These are phyloP conservation scores for Nothura maculosa DNA, from an alignment of 2,797 vertebrate species.

Conservation along the genomic window DNA sequence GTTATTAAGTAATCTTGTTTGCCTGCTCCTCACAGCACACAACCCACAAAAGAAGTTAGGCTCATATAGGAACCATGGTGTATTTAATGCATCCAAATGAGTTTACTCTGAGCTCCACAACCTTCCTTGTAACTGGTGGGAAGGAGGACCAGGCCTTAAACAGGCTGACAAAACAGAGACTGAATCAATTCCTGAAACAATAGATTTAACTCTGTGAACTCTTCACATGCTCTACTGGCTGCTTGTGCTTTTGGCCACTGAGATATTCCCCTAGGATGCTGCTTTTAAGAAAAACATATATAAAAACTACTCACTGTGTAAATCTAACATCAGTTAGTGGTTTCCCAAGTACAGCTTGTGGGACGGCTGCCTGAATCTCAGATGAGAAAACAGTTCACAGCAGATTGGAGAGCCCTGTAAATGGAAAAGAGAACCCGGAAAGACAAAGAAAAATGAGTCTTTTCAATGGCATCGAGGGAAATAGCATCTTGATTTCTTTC, in stretches of 20 bases:
- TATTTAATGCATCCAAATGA: constrained; percentile 7
- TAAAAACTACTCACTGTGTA: constrained; percentile 59
- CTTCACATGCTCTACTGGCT: neutral
- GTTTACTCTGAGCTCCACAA: constrained; percentile 16
- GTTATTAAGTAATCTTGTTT: constrained; percentile 56
- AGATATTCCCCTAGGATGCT: constrained; percentile 27
- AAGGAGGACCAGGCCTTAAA: neutral
- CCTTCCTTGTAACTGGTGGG: neutral
- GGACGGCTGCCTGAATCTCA: neutral
- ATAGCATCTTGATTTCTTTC: neutral
- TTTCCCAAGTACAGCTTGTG: constrained; percentile 9
- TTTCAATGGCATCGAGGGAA: neutral
- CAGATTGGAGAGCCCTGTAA: neutral
- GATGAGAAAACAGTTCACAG: constrained; percentile 8
- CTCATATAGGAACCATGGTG: constrained; percentile 33
- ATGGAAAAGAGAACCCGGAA: neutral
- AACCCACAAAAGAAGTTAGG: constrained; percentile 7
- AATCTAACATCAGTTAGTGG: constrained; percentile 47
- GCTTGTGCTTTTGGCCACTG: neutral
- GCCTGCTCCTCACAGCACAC: neutral
- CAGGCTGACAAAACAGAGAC: constrained; percentile 30
- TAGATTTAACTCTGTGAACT: constrained; percentile 52
- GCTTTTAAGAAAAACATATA: constrained; percentile 57
- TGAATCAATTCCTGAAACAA: constrained; percentile 44
- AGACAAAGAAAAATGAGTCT: neutral